Conservation (phyloP, 2,888 invertebrate genomes). For the Clistopyga incitator region DNA sequence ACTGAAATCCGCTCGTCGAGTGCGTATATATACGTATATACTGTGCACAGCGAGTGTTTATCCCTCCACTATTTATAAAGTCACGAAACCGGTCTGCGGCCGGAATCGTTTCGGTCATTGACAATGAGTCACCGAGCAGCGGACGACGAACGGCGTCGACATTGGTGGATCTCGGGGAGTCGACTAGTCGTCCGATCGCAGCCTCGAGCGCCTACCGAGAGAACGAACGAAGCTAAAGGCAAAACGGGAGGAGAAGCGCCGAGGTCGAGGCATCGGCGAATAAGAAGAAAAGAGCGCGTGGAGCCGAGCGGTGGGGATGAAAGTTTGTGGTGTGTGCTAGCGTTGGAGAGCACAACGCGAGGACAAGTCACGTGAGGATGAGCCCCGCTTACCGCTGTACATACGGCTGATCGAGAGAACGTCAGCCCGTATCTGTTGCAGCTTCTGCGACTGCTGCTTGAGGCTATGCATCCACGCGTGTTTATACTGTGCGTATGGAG, state of each 20-base stretch:
- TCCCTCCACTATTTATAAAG: conserved; percentile 68
- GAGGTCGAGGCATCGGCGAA: neutral
- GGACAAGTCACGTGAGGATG: conserved; percentile 54
- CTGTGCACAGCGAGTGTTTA: conserved; percentile 23
- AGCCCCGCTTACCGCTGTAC: conserved; percentile 37
- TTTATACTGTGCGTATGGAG: conserved; percentile 37
- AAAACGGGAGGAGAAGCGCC: conserved; percentile 47
- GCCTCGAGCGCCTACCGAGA: conserved; percentile 16
- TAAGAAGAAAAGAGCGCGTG: conserved; percentile 30
- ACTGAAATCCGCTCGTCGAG: conserved; percentile 50
- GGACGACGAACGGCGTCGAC: conserved; percentile 73
- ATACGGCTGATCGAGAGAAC: conserved; percentile 47
- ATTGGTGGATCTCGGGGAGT: conserved; percentile 69
- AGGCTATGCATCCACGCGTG: conserved; percentile 44
- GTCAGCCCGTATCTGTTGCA: conserved; percentile 51
- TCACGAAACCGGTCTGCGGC: conserved; percentile 76
- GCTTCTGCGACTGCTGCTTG: conserved; percentile 69
- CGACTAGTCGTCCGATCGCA: conserved; percentile 63
- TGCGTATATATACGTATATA: conserved; percentile 23
- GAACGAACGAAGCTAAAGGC: conserved; percentile 33
- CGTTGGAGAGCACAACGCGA: conserved; percentile 47
- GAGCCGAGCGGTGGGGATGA: conserved; percentile 50
- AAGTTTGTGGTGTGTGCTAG: conserved; percentile 48
- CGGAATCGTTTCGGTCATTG: conserved; percentile 75
- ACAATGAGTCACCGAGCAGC: conserved; percentile 78